phyloP scores from a whole-genome alignment of 30 jellyfish, hydroid and myxozoan species.

The Chironex yamaguchii region DNA sequence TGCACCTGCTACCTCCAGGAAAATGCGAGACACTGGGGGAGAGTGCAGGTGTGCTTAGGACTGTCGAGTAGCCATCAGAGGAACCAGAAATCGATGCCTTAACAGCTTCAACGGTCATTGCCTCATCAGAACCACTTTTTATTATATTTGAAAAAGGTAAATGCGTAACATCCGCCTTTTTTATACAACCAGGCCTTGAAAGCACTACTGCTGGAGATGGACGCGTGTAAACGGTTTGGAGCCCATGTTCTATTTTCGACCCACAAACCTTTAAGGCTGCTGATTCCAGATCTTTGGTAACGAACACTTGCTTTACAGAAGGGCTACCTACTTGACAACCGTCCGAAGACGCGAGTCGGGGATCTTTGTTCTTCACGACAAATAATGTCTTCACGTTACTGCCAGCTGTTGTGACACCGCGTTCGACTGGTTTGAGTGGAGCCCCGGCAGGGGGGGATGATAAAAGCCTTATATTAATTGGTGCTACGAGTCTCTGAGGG shows the following conservation, averaged over 20 bases:
- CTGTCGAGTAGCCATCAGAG: background rate
- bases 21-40: background rate
- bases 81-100: background rate
- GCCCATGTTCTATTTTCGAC: background rate
- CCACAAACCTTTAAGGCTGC: background rate
- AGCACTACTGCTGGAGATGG: background rate
- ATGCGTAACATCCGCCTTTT: too few species aligned
- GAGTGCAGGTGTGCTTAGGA: too few species aligned
- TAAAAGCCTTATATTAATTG: slow-evolving; percentile 63
- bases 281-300: background rate
- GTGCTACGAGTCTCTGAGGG: background rate
- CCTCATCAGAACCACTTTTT: background rate
- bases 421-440: background rate
- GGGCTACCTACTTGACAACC: background rate
- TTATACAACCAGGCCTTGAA: too few species aligned
- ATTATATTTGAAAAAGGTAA: background rate
- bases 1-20: background rate
- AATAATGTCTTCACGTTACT: background rate
- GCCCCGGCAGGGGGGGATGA: background rate
- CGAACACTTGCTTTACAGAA: background rate
- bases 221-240: background rate
- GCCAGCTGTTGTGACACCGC: background rate
- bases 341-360: background rate
- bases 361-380: background rate
- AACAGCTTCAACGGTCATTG: background rate